Evolutionary conservation across 1,140 invertebrate genomes (phyloP).

Genomic region (Diabrotica virgifera): DNA sequence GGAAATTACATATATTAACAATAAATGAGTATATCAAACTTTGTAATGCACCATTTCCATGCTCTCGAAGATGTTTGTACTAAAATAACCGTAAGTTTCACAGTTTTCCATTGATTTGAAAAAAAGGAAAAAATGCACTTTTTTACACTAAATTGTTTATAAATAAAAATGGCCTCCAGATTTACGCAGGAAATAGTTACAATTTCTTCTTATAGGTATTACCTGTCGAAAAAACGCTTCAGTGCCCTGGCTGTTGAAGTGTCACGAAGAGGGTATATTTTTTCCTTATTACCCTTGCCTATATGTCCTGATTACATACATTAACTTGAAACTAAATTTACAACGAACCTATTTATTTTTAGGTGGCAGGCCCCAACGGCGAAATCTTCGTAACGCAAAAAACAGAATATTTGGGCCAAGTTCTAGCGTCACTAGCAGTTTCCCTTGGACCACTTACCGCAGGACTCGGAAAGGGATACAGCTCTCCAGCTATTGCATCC

Average conservation of each 20-base stretch:
- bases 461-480: conserved; percentile 80
- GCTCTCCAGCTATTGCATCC: conserved; percentile 78
- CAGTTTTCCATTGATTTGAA: no score
- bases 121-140: no score
- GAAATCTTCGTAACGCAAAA: conserved; percentile 41
- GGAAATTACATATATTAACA: no score
- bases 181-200: no score
- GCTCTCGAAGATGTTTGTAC: background rate
- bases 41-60: background rate
- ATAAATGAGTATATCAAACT: no score
- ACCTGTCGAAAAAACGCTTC: no score
- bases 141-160: no score
- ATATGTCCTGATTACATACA: background rate
- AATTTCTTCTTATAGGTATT: no score
- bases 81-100: background rate
- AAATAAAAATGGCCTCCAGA: no score
- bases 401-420: conserved; percentile 54
- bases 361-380: conserved; percentile 42
- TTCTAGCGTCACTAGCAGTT: conserved; percentile 74
- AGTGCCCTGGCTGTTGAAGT: no score
- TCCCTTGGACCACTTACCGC: conserved; percentile 77
- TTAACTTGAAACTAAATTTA: background rate
- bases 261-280: no score
- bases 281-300: background rate
- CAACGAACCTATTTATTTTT: conserved; percentile 11